Conservation (phyloP, 2,113 vertebrate species). For the Corydoras sp. region DNA sequence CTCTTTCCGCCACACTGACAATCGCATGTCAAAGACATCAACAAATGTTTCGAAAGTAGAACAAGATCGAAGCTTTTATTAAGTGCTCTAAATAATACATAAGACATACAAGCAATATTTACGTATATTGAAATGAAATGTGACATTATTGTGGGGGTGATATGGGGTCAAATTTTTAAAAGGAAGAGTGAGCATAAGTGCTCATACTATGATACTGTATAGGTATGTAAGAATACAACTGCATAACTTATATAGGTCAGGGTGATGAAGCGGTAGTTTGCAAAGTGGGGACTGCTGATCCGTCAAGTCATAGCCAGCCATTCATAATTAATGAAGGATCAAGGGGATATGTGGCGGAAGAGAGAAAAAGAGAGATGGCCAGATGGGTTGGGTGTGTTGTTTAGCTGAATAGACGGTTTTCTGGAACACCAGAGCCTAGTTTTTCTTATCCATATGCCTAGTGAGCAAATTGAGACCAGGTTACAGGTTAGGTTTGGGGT, state of each 20-base stretch:
- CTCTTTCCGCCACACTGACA: no score
- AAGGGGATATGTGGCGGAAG: constrained; percentile 8
- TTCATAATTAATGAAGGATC: constrained; percentile 41
- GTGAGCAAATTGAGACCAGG: constrained; percentile 3
- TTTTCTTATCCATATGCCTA: constrained; percentile 26
- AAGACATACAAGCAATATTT: no score
- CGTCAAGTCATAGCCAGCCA: constrained; percentile 32
- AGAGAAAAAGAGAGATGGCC: neutral
- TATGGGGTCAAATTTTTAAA: neutral
- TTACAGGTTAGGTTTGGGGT: neutral
- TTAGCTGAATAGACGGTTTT: constrained; percentile 37
- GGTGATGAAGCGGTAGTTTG: constrained; percentile 17
- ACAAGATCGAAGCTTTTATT: no score
- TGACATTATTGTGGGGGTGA: no score
- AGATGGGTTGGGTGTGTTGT: constrained; percentile 27
- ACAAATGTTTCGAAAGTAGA: no score
- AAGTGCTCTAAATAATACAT: no score
- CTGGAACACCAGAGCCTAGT: constrained; percentile 8
- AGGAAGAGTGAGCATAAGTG: neutral
- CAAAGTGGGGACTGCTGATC: constrained; percentile 25
- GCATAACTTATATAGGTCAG: constrained; percentile 24
- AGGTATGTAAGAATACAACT: neutral
- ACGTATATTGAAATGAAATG: no score
- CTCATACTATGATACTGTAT: neutral
- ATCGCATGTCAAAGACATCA: no score